Base-by-base conservation (phyloP, 2,113 vertebrate genomes). In the Noturus placidus region DNA sequence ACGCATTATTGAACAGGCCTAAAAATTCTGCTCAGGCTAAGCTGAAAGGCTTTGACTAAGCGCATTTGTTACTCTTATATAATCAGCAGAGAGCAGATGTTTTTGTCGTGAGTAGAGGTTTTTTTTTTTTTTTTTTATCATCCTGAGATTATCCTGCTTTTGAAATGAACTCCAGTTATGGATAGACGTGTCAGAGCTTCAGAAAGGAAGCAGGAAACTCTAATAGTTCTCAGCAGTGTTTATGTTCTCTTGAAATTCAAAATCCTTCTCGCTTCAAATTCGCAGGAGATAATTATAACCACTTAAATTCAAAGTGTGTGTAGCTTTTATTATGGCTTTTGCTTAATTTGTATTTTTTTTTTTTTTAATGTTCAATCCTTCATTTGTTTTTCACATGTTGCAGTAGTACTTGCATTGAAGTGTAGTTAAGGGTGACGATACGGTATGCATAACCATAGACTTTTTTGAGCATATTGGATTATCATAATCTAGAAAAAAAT, bases 1-100 rank as follows among this genome's bases (percentile, higher is more conserved):
- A 83, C 61, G 9, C 13, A 35, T 87, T 86, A 89, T 69, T 10
- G 80, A 89, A 86, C 25, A 77, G 63, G 5, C 22, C 42, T 70
- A 72, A 81, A 89, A 87, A 84, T 81, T 52, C 74, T 35, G 14
- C 76, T 70, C 67, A 35, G 6, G 59, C 67, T 67, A 74, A 57
- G 54, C 54, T 30, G 13, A 67, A 80, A 70, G 54, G 33, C 30
- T 76, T n/a, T 25, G 25, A 42, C 27, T 78, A 52, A 77, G 86
- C 35, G 38, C 30, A 52, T 65, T 72, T 77, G 63, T 65, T 76
- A 56, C 19, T 57, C 63, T 89, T 84, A 87, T 1, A 6, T 89
- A 84, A 87, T 79, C 33, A 20, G 50, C 59, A 19, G 20, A 74
- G 42, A 69, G 56, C 84, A 65, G 79, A 77, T 84, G 80, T 83